These are phyloP conservation scores for Muricea muricata DNA, from an alignment of 92 coral and sea anemone species.

Conservation along the genomic window DNA sequence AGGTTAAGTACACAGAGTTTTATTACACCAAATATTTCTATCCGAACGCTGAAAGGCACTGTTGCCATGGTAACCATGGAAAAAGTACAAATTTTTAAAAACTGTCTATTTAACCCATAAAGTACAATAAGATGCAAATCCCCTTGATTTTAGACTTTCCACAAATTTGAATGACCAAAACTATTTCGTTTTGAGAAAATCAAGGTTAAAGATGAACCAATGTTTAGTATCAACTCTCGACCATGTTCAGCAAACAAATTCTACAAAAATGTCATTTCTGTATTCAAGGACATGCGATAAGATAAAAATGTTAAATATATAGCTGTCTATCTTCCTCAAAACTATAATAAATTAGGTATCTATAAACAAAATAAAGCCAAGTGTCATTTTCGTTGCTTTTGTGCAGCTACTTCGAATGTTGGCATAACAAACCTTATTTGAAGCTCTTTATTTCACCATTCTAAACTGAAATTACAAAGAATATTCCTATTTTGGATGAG, in stretches of 20 bases:
- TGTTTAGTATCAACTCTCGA: not conserved
- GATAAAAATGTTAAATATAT: no score
- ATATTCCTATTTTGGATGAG: conserved; percentile 70
- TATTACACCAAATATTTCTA: not conserved
- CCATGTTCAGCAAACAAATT: not conserved
- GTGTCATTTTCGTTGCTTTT: no score
- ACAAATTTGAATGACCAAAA: not conserved
- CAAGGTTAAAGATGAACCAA: no score
- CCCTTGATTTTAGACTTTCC: not conserved
- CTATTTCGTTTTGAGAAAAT: conserved; percentile 14
- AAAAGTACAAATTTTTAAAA: not conserved
- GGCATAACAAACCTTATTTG: no score
- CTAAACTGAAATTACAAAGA: conserved; percentile 56
- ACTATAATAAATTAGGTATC: no score
- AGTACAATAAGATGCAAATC: not conserved
- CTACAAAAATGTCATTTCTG: not conserved
- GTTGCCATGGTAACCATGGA: not conserved
- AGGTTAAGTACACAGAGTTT: conserved; percentile 7
- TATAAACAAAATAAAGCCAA: no score
- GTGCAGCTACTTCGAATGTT: no score
- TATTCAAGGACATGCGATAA: conserved; percentile 16
- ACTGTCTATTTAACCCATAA: conserved; percentile 8
- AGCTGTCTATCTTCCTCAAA: no score
- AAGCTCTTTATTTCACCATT: conserved; percentile 57
- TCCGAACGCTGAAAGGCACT: not conserved